A percentile compares a stretch with the other conserved stretches of the same genome.
phyloP scores from a whole-genome alignment of 2,797 vertebrate genomes.

The Dendrocincla tyrannina region DNA sequence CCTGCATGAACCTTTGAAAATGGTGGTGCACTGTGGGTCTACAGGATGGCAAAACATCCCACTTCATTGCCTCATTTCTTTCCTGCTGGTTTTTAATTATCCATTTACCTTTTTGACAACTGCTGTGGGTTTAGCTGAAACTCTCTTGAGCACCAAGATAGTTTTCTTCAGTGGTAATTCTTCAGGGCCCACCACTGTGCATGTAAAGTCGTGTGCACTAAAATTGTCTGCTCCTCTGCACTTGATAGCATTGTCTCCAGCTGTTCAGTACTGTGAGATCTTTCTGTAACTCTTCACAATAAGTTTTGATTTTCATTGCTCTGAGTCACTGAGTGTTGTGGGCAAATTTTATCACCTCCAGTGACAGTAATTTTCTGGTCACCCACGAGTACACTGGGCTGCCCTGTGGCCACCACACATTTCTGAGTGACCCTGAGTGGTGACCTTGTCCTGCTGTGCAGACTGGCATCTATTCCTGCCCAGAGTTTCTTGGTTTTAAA shows the following conservation, averaged over 20 bases:
- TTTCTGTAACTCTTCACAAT: neutral
- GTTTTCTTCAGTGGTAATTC: neutral
- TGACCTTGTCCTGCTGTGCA: neutral
- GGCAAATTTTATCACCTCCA: neutral
- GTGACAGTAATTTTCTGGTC: neutral
- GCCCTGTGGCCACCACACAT: neutral
- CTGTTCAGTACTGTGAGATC: neutral
- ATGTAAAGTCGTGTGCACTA: neutral
- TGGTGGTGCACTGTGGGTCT: rapidly evolving
- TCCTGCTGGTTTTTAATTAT: neutral
- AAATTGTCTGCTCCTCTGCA: neutral
- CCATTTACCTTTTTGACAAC: neutral
- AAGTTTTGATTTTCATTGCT: neutral
- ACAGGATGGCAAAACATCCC: neutral
- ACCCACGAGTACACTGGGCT: neutral
- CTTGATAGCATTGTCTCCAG: neutral
- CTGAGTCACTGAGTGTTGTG: neutral
- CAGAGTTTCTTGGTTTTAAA: neutral
- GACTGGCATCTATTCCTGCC: neutral
- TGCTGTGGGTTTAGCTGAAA: neutral
- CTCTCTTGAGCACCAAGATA: neutral
- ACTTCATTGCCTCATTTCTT: neutral
- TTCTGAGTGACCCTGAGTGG: neutral
- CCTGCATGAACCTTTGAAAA: neutral
- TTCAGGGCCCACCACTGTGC: neutral